Percentiles rank a stretch among this genome's conserved stretches.
These are phyloP conservation scores for Nephrotoma flavescens DNA, from an alignment of 2,888 invertebrate species.

Conservation along the genomic window DNA sequence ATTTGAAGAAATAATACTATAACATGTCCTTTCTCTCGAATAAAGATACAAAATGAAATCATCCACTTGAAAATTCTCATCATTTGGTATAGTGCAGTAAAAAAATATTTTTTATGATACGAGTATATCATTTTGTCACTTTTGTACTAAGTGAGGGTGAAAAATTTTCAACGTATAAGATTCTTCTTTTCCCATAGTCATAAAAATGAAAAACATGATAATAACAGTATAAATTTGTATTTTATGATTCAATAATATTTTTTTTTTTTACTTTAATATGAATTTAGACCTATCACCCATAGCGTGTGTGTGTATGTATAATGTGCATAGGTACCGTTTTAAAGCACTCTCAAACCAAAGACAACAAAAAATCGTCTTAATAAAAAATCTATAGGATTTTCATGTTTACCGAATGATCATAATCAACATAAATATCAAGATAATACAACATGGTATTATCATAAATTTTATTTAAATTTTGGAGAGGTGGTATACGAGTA, in stretches of 20 bases:
- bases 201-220: neutral
- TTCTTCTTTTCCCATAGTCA: neutral
- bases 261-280: neutral
- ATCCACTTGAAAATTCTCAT: neutral
- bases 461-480: neutral
- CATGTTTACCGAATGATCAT: neutral
- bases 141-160: neutral
- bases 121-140: neutral
- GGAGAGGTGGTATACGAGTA: neutral
- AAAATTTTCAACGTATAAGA: neutral
- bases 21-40: neutral
- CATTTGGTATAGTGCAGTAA: neutral
- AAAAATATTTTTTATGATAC: neutral
- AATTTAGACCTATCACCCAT: neutral
- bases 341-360: neutral
- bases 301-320: neutral
- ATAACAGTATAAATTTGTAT: neutral
- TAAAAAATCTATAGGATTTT: neutral
- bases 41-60: neutral
- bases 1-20: neutral
- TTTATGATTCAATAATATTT: neutral
- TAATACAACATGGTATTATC: neutral
- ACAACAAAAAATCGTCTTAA: neutral
- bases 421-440: neutral
- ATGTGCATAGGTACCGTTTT: neutral